Conservation (phyloP, 1,140 invertebrate genomes). For the Habropoda laboriosa region DNA sequence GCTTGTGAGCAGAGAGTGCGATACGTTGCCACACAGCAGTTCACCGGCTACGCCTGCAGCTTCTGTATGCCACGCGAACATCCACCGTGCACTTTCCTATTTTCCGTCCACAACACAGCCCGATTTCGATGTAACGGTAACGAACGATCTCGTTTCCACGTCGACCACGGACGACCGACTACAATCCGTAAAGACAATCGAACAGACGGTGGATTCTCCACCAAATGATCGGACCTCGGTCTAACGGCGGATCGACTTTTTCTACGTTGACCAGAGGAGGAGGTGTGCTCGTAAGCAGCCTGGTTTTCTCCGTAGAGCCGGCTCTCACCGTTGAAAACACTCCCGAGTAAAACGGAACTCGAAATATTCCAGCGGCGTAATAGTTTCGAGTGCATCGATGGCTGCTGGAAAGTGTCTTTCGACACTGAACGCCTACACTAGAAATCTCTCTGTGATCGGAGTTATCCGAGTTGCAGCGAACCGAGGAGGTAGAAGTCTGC, state of each 20-base stretch:
- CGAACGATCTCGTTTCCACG: not conserved
- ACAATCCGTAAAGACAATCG: slow-evolving; percentile 3
- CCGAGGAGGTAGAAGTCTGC: not conserved
- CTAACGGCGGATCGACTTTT: not conserved
- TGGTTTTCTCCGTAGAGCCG: not conserved
- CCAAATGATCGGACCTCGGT: not conserved
- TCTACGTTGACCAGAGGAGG: not conserved
- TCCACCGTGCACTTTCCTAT: slow-evolving; percentile 52
- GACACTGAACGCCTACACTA: not conserved
- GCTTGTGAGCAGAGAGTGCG: too few species aligned
- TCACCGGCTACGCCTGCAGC: slow-evolving; percentile 47
- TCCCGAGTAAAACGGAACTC: not conserved
- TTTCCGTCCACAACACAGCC: slow-evolving; percentile 8
- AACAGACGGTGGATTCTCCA: not conserved
- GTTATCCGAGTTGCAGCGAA: not conserved
- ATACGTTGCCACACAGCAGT: slow-evolving; percentile 40
- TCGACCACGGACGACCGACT: not conserved
- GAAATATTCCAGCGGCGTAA: not conserved
- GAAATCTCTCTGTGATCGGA: not conserved
- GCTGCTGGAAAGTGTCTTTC: not conserved
- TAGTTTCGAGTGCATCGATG: not conserved
- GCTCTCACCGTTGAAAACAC: not conserved
- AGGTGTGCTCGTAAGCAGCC: not conserved
- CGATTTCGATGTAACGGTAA: slow-evolving; percentile 57
- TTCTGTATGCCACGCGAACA: slow-evolving; percentile 52